A percentile compares a stretch with the other conserved stretches of the same genome.
These are phyloP conservation scores for Styela plicata DNA, from an alignment of 23 tunicate genomes.

Conservation along the genomic window DNA sequence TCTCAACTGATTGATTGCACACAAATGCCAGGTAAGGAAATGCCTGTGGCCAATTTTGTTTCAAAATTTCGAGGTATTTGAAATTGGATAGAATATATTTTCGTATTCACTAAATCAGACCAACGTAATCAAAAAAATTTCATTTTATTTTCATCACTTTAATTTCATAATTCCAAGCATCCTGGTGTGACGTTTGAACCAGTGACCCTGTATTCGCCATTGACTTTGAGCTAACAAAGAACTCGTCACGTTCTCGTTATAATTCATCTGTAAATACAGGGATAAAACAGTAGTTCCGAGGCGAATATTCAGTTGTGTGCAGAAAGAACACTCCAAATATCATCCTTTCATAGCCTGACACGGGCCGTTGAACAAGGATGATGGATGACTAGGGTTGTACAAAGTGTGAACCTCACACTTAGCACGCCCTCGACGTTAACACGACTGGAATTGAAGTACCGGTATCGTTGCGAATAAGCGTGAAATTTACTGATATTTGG, in stretches of 20 bases:
- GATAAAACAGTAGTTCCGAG: background rate
- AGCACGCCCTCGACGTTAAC: background rate
- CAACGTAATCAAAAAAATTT: too few species aligned
- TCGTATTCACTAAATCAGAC: too few species aligned
- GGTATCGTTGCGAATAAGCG: too few species aligned
- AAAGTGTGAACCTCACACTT: constrained; percentile 23
- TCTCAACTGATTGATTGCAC: too few species aligned
- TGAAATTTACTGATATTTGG: too few species aligned
- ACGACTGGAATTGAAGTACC: background rate
- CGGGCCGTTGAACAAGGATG: constrained; percentile 21
- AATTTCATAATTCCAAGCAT: too few species aligned
- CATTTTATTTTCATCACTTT: too few species aligned
- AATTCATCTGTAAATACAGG: background rate
- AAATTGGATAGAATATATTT: too few species aligned
- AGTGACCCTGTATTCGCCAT: background rate
- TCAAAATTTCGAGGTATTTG: too few species aligned
- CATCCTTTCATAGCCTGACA: constrained; percentile 8
- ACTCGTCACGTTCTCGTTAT: background rate
- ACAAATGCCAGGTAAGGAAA: too few species aligned
- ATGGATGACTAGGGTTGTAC: constrained; percentile 20
- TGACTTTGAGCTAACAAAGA: background rate
- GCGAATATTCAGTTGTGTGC: background rate
- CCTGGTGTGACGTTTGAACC: too few species aligned
- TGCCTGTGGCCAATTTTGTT: too few species aligned
- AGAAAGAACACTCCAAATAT: background rate